Conservation (phyloP, 2,113 vertebrate genomes). For the Tachuris rubrigastra region DNA sequence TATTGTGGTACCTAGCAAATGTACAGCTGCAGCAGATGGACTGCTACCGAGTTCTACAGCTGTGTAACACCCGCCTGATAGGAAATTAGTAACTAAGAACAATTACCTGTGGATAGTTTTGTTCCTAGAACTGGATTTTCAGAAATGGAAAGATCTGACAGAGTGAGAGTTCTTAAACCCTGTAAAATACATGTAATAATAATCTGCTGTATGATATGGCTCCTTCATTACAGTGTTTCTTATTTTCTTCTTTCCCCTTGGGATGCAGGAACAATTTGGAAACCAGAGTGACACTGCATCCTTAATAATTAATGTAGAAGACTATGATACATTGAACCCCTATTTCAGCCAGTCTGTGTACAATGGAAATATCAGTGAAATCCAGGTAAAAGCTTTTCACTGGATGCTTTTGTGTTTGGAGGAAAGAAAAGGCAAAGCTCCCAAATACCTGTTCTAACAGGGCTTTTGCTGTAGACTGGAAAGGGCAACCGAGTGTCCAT, state of each 20-base stretch:
- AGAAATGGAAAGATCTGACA: not conserved
- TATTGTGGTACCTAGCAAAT: not conserved
- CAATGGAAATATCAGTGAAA: slow-evolving; percentile 68
- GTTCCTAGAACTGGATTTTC: not conserved
- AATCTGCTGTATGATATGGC: not conserved
- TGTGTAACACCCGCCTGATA: not conserved
- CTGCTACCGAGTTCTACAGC: not conserved
- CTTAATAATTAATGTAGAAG: slow-evolving; percentile 54
- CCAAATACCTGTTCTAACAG: not conserved
- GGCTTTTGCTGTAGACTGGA: not conserved
- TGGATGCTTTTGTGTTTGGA: not conserved
- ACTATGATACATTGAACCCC: slow-evolving; percentile 80
- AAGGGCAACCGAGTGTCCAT: not conserved
- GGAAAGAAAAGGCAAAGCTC: fast-evolving
- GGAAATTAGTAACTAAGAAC: not conserved
- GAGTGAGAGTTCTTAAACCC: not conserved
- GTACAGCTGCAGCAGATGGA: not conserved
- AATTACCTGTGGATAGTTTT: not conserved
- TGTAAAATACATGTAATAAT: not conserved
- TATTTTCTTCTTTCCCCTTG: not conserved
- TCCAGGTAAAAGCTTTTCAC: slow-evolving; percentile 62
- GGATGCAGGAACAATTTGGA: slow-evolving; percentile 39
- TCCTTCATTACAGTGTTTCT: not conserved
- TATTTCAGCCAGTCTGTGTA: slow-evolving; percentile 76
- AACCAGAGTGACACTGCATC: not conserved